A percentile compares a stretch with the other conserved stretches of the same genome.
These are phyloP conservation scores for Enhydra lutris DNA, from an alignment of 2,113 vertebrate genomes.

Conservation along the genomic window DNA sequence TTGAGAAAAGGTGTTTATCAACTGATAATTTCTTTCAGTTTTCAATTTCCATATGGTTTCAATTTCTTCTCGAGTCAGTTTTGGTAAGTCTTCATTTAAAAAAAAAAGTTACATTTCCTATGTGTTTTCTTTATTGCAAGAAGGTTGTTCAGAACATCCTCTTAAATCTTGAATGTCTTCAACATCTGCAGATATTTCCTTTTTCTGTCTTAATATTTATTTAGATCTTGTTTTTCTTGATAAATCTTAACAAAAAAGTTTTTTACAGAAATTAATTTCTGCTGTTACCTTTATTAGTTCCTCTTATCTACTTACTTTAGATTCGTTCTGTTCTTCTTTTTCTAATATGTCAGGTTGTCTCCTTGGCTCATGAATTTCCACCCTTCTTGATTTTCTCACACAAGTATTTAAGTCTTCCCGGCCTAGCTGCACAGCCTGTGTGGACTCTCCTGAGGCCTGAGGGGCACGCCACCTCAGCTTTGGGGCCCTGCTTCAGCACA, in stretches of 20 bases:
- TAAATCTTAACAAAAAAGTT: not conserved
- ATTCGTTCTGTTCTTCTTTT: not conserved
- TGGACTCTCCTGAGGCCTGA: not conserved
- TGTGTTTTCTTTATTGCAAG: not conserved
- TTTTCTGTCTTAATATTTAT: not conserved
- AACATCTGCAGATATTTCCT: not conserved
- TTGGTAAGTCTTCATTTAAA: not conserved
- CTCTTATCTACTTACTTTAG: not conserved
- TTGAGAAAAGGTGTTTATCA: not conserved
- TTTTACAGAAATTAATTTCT: not conserved
- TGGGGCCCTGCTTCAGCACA: not conserved
- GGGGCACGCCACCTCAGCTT: not conserved
- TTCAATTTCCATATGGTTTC: not conserved
- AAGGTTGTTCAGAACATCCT: not conserved
- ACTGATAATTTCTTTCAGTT: not conserved
- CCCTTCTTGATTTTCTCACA: not conserved
- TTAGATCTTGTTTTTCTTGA: not conserved
- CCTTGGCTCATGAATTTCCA: not conserved
- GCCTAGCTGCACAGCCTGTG: not conserved
- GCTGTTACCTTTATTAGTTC: not conserved
- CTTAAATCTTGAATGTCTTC: not conserved
- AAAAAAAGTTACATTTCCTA: not conserved
- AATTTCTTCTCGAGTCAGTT: not conserved
- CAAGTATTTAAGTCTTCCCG: not conserved
- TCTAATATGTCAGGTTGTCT: not conserved